Conservation (phyloP, 2,888 invertebrate species). For the Phoronis australis region DNA sequence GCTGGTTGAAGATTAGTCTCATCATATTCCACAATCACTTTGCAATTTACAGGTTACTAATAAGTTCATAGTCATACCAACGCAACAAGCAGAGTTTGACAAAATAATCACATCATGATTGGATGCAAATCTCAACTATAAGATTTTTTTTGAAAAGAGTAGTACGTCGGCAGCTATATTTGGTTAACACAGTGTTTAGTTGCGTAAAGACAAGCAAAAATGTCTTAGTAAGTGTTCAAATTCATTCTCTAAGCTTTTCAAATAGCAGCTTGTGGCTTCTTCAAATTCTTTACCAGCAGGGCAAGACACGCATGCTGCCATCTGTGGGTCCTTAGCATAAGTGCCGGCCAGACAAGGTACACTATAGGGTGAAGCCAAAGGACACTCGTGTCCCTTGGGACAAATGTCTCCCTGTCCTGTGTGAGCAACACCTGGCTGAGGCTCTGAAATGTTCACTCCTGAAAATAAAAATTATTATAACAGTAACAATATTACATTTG, state of each 20-base stretch:
- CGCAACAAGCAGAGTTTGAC: no score
- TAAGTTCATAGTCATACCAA: no score
- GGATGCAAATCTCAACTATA: no score
- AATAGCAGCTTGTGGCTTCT: background rate
- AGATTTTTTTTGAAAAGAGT: no score
- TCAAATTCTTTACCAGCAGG: slow-evolving; percentile 25
- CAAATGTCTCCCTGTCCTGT: slow-evolving; percentile 40
- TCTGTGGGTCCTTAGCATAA: slow-evolving; percentile 28
- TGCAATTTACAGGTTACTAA: no score
- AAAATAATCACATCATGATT: no score
- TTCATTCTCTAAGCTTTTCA: background rate
- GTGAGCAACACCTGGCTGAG: slow-evolving; percentile 21
- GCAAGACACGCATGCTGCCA: slow-evolving; percentile 29
- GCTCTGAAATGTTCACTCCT: slow-evolving; percentile 39
- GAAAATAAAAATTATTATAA: slow-evolving; percentile 8
- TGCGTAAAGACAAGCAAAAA: no score
- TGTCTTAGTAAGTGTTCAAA: no score
- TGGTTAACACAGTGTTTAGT: no score
- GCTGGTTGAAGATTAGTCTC: no score
- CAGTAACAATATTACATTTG: background rate
- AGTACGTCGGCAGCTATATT: no score
- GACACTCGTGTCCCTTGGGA: slow-evolving; percentile 39
- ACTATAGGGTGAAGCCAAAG: slow-evolving; percentile 28
- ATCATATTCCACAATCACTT: no score
- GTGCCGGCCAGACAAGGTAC: slow-evolving; percentile 28